These are phyloP conservation scores for Dasyprocta punctata DNA, from an alignment of 2,113 vertebrate genomes.

Conservation along the genomic window DNA sequence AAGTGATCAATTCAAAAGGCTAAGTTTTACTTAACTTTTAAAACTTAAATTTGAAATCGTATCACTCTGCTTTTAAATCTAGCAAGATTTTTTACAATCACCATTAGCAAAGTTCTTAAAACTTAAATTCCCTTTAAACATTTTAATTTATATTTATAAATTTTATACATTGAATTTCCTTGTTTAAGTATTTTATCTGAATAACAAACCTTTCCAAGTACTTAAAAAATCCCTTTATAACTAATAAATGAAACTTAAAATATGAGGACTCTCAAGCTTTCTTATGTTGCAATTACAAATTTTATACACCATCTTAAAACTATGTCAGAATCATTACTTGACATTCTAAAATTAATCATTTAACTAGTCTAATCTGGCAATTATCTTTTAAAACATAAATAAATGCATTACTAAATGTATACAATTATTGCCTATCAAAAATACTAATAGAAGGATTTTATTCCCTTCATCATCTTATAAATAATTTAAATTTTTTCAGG, in stretches of 20 bases:
- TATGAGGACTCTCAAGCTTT: not conserved
- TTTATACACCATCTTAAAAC: not conserved
- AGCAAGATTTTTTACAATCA: conserved; percentile 7
- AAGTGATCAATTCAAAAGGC: conserved; percentile 30
- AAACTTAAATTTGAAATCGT: not conserved
- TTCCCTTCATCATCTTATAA: not conserved
- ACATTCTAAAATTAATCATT: not conserved
- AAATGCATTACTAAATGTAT: not conserved
- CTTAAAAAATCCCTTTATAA: conserved; percentile 24
- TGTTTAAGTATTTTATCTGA: conserved; percentile 45
- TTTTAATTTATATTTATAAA: conserved; percentile 40
- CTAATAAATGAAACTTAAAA: conserved; percentile 33
- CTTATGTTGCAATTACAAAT: not conserved
- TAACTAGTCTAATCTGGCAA: not conserved
- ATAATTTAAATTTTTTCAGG: conserved; percentile 11
- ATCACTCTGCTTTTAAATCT: conserved; percentile 11
- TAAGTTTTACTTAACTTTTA: conserved; percentile 19
- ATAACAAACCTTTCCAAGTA: not conserved
- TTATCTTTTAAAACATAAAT: not conserved
- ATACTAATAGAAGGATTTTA: not conserved
- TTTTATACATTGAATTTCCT: conserved; percentile 19
- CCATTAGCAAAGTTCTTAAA: conserved; percentile 4
- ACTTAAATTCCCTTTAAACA: conserved; percentile 40
- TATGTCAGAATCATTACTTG: not conserved
- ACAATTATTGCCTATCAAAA: not conserved